Evolutionary conservation across 2,797 vertebrate genomes (phyloP).

Genomic region (Odontamblyopus lacepedii): DNA sequence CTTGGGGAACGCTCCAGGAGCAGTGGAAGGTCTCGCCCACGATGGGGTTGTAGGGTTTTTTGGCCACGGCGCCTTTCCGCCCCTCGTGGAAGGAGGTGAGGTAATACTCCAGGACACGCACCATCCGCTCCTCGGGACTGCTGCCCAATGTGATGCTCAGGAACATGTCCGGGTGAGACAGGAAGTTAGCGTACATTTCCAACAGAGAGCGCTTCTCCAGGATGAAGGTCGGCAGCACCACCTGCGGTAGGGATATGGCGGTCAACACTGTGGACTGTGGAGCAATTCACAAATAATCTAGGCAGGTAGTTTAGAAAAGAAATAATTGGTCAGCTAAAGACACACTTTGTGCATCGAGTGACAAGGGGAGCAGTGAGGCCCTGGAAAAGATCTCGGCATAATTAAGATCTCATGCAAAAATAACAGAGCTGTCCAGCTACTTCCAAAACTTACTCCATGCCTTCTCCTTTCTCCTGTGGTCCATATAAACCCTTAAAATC

Average conservation of each 20-base stretch:
- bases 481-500: too few relatives aligned
- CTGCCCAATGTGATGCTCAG: conserved; percentile 85
- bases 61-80: conserved; percentile 95
- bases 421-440: too few relatives aligned
- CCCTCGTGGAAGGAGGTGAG: conserved; percentile 98
- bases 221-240: conserved; percentile 97
- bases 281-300: too few relatives aligned
- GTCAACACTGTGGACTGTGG: not conserved
- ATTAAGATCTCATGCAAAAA: too few relatives aligned
- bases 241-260: conserved; percentile 67
- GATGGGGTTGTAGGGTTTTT: conserved; percentile 98
- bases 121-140: conserved; percentile 91
- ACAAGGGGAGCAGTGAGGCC: too few relatives aligned
- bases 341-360: too few relatives aligned
- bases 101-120: conserved; percentile 97
- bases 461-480: too few relatives aligned
- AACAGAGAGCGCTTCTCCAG: conserved; percentile 95
- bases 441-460: too few relatives aligned
- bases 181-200: conserved; percentile 99
- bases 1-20: conserved; percentile 88
- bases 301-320: too few relatives aligned
- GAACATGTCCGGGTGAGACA: conserved; percentile 96
- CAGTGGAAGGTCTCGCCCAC: conserved; percentile 98
- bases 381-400: too few relatives aligned
- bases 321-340: too few relatives aligned